Conservation (phyloP, 2,113 vertebrate species). For the Cacatua alba region DNA sequence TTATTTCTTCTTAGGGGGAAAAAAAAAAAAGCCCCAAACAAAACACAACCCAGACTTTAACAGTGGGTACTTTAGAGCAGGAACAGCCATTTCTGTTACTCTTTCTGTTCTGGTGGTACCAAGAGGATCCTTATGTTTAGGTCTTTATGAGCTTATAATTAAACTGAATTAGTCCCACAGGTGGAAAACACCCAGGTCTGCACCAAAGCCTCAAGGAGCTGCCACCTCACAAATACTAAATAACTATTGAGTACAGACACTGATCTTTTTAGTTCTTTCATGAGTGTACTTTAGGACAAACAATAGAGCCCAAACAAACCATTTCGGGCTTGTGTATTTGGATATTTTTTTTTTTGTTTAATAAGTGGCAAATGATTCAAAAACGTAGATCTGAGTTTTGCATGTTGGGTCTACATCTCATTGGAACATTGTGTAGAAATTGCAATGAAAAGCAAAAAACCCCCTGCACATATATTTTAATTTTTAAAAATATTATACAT, state of each 20-base stretch:
- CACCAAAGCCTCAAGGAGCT: background rate
- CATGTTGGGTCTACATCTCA: background rate
- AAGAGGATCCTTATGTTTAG: background rate
- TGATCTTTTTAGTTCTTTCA: background rate
- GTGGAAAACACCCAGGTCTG: background rate
- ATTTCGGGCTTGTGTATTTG: background rate
- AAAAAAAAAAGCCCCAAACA: background rate
- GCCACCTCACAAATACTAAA: background rate
- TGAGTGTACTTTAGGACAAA: background rate
- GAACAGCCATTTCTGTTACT: background rate
- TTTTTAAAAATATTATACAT: background rate
- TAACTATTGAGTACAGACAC: background rate
- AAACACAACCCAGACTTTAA: background rate
- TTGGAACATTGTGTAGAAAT: background rate
- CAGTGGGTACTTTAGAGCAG: background rate
- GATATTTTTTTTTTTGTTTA: fast-evolving
- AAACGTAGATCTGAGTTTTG: background rate
- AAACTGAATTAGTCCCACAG: background rate
- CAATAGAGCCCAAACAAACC: background rate
- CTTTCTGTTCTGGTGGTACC: background rate
- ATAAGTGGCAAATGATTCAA: background rate
- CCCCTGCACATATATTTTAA: background rate
- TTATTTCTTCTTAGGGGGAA: background rate
- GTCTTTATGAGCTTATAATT: background rate
- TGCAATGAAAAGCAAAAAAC: background rate